These are phyloP conservation scores for Puntigrus tetrazona DNA, from an alignment of 2,113 vertebrate genomes.

Conservation along the genomic window DNA sequence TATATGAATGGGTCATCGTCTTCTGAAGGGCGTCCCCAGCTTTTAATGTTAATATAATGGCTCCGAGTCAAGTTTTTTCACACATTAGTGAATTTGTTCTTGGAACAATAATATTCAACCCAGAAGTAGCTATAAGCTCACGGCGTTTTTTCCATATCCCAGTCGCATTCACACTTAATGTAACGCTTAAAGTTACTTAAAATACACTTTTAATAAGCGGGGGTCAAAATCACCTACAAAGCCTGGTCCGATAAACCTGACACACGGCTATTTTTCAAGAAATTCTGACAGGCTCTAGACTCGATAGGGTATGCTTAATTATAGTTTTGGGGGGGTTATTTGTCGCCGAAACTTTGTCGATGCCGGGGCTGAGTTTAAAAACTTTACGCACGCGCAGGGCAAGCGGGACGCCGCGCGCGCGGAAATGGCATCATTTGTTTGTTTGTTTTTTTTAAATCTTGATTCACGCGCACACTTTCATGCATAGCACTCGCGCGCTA, in stretches of 20 bases:
- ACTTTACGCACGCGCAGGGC: neutral
- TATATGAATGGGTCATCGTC: neutral
- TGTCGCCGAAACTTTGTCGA: too few relatives aligned
- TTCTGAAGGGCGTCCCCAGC: neutral
- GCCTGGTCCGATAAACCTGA: neutral
- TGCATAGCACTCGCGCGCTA: conserved; percentile 30
- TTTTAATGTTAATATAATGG: neutral
- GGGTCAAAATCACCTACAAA: neutral
- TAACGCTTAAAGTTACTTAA: neutral
- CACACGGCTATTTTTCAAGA: neutral
- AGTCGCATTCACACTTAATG: neutral
- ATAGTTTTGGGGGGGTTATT: too few relatives aligned
- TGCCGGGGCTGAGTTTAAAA: neutral
- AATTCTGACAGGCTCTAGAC: neutral
- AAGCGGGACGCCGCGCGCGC: neutral
- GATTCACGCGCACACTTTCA: conserved; percentile 35
- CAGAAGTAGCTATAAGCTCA: neutral
- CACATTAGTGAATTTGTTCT: neutral
- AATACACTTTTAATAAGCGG: neutral
- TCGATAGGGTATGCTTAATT: neutral
- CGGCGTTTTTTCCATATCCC: neutral
- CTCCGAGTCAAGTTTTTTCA: neutral
- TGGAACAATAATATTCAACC: neutral
- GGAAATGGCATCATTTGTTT: conserved; percentile 20
- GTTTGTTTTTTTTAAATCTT: conserved; percentile 50